Base-by-base conservation (phyloP, 2,797 vertebrate species). In the Dryobates pubescens region DNA sequence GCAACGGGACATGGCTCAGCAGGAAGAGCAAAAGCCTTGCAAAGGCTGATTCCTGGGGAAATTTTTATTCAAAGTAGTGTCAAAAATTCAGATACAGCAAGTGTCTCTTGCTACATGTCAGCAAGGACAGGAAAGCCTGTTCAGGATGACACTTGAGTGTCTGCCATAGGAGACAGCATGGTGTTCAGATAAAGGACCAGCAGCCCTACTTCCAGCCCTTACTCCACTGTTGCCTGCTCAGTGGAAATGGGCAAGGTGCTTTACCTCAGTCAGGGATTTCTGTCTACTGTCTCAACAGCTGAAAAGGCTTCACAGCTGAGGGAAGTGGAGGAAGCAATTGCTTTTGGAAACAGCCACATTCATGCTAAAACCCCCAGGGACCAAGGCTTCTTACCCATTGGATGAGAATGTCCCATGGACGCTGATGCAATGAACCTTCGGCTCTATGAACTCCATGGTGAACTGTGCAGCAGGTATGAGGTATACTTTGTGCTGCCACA, bases 381-480 rank as follows among this genome's bases (percentile, higher is more conserved):
- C 6, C 0, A 4, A 14, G 8, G 13, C 17, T 19, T 47, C 49
- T 77, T 96, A 99, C 99, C 98, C 99, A 97, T 98, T 97, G 59
- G 98, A 97, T n/a, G 96, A 96, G 81, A 99, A 99, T 3, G 96
- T 95, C 16, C 99, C 99, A 0, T 99, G 99, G 34, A 96, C 95
- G 36, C 98, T 97, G 96, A 99, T 98, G 92, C 99, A 99, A 92
- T 97, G 98, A 63, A 99, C 97, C 61, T 96, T 98, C 0, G 99
- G 98, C 54, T 98, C 97, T 4, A 99, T 88, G 6, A 98, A 97
- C 96, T 99, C 99, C 96, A 98, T 72, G 57, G 97, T 98, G 93
- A 99, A 99, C 68, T 97, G 96, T 8, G 97, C 97, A 82, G 85
- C 82, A 2, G 98, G 99, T 18, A 99, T 88, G 91, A 99, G 96